Evolutionary conservation across 2,113 vertebrate genomes (phyloP).

Genomic region (Brachypodius melanocephalos): DNA sequence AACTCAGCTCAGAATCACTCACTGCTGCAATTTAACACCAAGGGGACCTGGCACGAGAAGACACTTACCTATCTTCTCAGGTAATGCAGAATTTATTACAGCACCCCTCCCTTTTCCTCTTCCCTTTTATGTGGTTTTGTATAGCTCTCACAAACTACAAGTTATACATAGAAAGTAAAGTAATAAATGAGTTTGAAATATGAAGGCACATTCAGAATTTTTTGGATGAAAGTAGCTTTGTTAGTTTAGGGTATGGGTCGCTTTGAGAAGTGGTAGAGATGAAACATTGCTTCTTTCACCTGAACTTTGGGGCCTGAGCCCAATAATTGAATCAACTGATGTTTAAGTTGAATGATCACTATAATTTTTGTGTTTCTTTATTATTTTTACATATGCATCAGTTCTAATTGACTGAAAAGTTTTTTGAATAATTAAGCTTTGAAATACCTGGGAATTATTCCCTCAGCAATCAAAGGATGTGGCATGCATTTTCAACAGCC

Average conservation of each 20-base stretch:
- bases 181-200: not conserved
- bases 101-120: not conserved
- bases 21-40: not conserved
- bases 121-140: not conserved
- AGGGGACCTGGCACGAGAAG: not conserved
- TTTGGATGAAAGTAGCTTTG: not conserved
- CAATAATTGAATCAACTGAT: not conserved
- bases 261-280: not conserved
- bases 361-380: not conserved
- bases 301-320: not conserved
- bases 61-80: not conserved
- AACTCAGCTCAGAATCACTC: not conserved
- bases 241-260: not conserved
- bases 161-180: not conserved
- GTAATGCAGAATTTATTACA: not conserved
- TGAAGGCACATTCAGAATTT: not conserved
- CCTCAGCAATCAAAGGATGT: not conserved
- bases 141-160: not conserved
- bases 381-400: not conserved
- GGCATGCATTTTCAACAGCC: not conserved
- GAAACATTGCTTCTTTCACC: not conserved
- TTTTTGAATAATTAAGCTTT: not conserved
- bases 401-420: not conserved
- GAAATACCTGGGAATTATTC: not conserved
- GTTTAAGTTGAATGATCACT: not conserved